Base-by-base conservation (phyloP, 2,888 invertebrate species). In the Sabatieria punctata region DNA sequence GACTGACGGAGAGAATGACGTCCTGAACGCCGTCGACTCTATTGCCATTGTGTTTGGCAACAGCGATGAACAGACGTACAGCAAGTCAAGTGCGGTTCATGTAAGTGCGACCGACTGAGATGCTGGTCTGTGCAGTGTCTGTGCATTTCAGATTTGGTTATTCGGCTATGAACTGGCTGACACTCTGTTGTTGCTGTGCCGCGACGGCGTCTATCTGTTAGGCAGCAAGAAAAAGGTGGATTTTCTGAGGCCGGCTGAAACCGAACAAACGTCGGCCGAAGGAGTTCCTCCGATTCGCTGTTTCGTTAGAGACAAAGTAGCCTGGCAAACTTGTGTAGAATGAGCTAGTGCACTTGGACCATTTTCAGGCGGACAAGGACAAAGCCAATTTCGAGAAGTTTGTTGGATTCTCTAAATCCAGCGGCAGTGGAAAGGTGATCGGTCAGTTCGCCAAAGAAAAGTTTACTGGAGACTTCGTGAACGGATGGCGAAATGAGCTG, bases 201-300 rank as follows among this genome's bases (percentile, higher is more conserved):
- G 85, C 56, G 77, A 82, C 39, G 77, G 77, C 35, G 80, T 93
- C 52, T 79, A 80, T 63, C 85, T 97, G 61, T 73, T 97, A 48
- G 85, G 91, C 1, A 91, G 91, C 64, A 93, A 89, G 69, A 93
- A 93, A 73, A 97, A 97, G 69, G 86, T 91, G 52, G 93, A 95
- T 60, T 97, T 93, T 68, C 72, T 97, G 43, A 78, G 83, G 59
- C 84, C 85, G 66, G 78, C 86, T 38, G 85, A 88, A 66, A 79
- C 77, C 61, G 75, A 75, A 21, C 85, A 82, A 66, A 85, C 85
- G 58, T 83, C 75, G 49, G 79, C n/a, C n/a, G n/a, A 79, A 54
- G 65, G 61, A 18, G 73, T 88, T 35, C 86, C 88, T 11, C 76
- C 81, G 46, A 77, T 93, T 6, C 84, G 83, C 65, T 74, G 93